Evolutionary conservation across 1,140 invertebrate genomes (phyloP), one percentile per base, ranked within the genome.

Genomic region (Dinothrombium tinctorium): DNA sequence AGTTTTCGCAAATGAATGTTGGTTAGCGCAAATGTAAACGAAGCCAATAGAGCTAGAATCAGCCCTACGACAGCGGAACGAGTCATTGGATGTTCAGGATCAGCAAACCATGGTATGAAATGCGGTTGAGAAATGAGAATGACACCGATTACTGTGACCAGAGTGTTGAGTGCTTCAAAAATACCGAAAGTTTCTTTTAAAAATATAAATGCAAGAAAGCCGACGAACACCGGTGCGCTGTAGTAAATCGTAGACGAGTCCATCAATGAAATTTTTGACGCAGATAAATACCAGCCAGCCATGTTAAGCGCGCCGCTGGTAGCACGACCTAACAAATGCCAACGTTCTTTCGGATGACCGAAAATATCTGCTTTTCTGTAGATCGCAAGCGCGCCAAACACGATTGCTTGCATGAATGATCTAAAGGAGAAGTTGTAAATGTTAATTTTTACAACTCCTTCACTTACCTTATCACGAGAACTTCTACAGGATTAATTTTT

Each of bases 201-300:
- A 31, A 65, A 58, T 15, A 67, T 28, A 45, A 62, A 65, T 4
- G 64, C 66, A 22, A 68, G 46, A 1, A 59, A 53, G 41, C 64
- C 61, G 7, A 66, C 64, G 17, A 66, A 60, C 0, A 66, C 60
- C 4, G 64, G 65, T 15, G 64, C 66, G 47, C 62, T 65, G 46
- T 67, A 64, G 46, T 67, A 66, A 15, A 69, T 67, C 4, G 66
- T 62, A 1, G 65, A 65, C 5, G 66, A 66, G 54, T 68, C 64
- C 2, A 24, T 38, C 8, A 38, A 26, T 15, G 22, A 25, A 14
- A 38, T 38, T 25, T 25, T n/a, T 23, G 26, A 19, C 5, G 32
- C 19, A 29, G 26, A 31, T 9, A 15, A 15, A 19, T 33, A 40
- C 39, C 39, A 40, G 15, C 26, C 11, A 17, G 12, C 26, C 17